A percentile compares a stretch with the other conserved stretches of the same genome.
phyloP scores from a whole-genome alignment of 2,888 invertebrate species.

The Tetranychus piercei region DNA sequence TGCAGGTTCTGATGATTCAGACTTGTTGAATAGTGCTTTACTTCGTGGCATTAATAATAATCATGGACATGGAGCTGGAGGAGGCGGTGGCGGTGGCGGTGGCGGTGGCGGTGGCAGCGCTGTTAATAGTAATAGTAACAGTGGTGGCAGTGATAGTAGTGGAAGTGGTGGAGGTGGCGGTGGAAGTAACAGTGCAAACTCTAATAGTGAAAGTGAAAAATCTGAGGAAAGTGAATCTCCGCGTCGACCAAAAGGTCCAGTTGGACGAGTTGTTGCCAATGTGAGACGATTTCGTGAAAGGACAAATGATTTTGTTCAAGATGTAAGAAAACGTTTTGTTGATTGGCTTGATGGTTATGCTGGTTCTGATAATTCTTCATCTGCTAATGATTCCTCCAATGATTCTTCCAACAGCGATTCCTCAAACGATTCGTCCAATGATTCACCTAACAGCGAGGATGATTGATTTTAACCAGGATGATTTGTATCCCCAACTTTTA shows the following conservation, averaged over 20 bases:
- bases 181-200: neutral
- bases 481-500: no score
- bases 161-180: neutral
- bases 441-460: no score
- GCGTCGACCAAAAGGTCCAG: neutral
- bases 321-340: neutral
- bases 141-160: neutral
- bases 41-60: neutral
- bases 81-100: neutral
- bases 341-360: slow-evolving; percentile 5
- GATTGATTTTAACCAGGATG: no score
- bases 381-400: neutral
- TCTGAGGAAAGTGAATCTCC: neutral
- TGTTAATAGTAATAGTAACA: neutral
- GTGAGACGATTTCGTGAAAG: slow-evolving; percentile 5
- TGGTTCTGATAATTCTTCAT: neutral
- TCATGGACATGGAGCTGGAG: neutral
- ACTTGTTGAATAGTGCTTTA: neutral
- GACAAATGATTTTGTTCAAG: slow-evolving; percentile 5
- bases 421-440: neutral
- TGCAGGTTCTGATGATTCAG: neutral
- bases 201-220: neutral
- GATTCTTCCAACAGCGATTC: neutral
- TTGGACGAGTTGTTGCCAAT: neutral
- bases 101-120: neutral